These are phyloP conservation scores for Calephelis perditalis DNA, from an alignment of 2,888 invertebrate genomes.

Conservation along the genomic window DNA sequence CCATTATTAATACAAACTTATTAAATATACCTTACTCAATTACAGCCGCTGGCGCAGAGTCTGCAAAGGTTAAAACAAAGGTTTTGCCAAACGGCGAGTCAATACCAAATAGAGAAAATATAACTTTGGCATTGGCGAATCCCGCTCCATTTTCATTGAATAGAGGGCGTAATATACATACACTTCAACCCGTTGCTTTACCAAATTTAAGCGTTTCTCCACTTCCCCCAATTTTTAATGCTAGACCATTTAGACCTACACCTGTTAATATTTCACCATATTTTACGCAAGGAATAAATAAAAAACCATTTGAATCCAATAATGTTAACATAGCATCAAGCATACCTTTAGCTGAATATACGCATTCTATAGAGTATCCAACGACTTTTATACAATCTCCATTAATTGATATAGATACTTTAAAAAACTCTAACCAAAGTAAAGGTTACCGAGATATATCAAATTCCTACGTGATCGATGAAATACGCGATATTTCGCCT, in stretches of 20 bases:
- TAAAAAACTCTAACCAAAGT: conserved; percentile 48
- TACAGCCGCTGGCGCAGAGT: conserved; percentile 62
- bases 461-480: conserved; percentile 55
- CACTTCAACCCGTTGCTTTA: conserved; percentile 78
- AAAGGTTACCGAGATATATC: conserved; percentile 63
- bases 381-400: conserved; percentile 84
- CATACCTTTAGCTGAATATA: conserved; percentile 82
- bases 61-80: conserved; percentile 60
- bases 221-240: conserved; percentile 80
- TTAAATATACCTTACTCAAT: conserved; percentile 55
- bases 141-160: conserved; percentile 66
- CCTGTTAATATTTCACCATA: conserved; percentile 41
- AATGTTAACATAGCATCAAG: conserved; percentile 80
- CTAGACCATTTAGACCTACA: conserved; percentile 73
- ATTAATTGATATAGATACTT: conserved; percentile 77
- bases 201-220: conserved; percentile 81
- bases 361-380: conserved; percentile 85
- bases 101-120: conserved; percentile 42
- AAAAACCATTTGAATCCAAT: conserved; percentile 45
- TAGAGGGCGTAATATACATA: conserved; percentile 68
- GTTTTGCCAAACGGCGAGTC: conserved; percentile 45
- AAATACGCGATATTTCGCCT: conserved; percentile 71
- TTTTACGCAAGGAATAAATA: conserved; percentile 50
- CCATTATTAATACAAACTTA: conserved; percentile 50
- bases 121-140: conserved; percentile 57